Base-by-base conservation (phyloP, 2,888 invertebrate genomes). In the Pemphredon lugubris region DNA sequence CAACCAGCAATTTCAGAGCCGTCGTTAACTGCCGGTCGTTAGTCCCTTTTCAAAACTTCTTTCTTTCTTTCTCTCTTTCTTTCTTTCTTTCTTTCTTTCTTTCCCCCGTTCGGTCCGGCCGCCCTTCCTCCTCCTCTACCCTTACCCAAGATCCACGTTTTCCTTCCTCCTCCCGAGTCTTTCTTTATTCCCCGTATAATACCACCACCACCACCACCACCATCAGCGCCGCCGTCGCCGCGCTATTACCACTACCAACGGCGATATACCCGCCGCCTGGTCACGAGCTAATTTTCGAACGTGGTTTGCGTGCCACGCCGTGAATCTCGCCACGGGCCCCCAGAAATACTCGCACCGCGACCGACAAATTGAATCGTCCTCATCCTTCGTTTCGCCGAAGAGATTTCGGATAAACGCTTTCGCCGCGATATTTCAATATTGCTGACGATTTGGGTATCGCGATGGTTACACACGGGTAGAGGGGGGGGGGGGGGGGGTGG, bases 21-120 rank as follows among this genome's bases (percentile, higher is more conserved):
- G 89, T 88, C 89, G 89, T 90, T 90, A 90, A 90, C 89, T 90
- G 89, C 89, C 88, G 89, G 89, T 90, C 89, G 89, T 90, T 90
- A 89, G 89, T 90, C 89, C 89, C 89, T 89, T 89, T 89, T 89
- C 89, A 89, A 90, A 89, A 89, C 86, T 88, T 83, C 86, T 88
- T 86, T 89, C 86, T 84, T 86, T 87, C 85, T 84, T 75, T 72
- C 74, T 81, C 80, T 74, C 81, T 14, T 16, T 32, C 40, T 18
- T 2, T 54, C 45, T 44, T 58, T 40, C 48, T 30, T 61, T 68
- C 45, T 18, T 5, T 54, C 45, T 44, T 58, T 40, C 48, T 30
- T 61, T 68, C 45, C n/a, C 26, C 4, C 55, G 42, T 13, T 14
- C 23, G 37, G 11, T 23, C 21, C 11, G 34, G 4, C 44, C 14